phyloP scores from a whole-genome alignment of 2,888 invertebrate genomes.

The Spodoptera littoralis region DNA sequence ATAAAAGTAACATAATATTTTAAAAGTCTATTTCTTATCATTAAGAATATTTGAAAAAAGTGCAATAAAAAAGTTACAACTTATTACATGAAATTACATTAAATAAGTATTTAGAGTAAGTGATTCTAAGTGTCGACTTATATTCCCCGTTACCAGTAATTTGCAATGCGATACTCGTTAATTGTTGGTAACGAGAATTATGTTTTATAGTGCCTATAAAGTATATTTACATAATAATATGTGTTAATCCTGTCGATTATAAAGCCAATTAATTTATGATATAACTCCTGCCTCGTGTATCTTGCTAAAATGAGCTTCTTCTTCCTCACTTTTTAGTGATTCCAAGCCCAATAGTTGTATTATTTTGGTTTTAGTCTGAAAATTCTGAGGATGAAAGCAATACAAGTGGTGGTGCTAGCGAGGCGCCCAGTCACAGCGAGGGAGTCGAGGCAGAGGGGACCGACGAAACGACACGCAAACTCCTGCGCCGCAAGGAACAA shows the following conservation, averaged over 20 bases:
- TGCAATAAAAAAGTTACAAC: too few species aligned
- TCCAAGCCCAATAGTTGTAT: not conserved
- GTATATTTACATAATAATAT: not conserved
- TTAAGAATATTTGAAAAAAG: too few species aligned
- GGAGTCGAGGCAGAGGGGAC: constrained; percentile 74
- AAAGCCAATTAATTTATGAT: too few species aligned
- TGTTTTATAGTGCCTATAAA: not conserved
- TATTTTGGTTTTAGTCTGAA: constrained; percentile 70
- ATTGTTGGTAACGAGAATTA: constrained; percentile 5
- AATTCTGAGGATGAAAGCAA: constrained; percentile 79
- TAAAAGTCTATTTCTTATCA: too few species aligned
- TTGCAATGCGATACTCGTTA: not conserved
- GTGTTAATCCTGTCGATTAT: too few species aligned
- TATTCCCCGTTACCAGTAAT: too few species aligned
- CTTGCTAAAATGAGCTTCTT: too few species aligned
- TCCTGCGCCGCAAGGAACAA: constrained; percentile 81
- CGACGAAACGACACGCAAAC: constrained; percentile 79
- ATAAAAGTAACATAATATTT: too few species aligned
- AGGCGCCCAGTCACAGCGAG: constrained; percentile 85
- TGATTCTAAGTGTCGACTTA: too few species aligned
- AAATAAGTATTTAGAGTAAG: too few species aligned
- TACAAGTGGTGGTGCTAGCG: constrained; percentile 65
- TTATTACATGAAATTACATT: too few species aligned
- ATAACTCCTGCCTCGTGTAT: too few species aligned
- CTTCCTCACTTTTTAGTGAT: not conserved